phyloP scores from a whole-genome alignment of 2,797 vertebrate species.

The Scolopax bukidnonensis region DNA sequence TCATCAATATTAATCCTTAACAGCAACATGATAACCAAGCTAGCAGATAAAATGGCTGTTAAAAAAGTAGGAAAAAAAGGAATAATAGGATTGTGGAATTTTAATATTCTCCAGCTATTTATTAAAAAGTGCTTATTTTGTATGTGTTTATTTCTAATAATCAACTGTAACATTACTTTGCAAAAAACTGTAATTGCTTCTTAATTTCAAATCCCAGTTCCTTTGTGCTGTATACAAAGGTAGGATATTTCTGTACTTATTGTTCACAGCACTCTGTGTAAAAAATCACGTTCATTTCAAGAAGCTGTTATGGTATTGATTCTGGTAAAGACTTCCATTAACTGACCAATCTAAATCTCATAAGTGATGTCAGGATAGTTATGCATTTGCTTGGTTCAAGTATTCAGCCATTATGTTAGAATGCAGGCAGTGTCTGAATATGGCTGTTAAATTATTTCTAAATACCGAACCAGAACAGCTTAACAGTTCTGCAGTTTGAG shows the following conservation, averaged over 20 bases:
- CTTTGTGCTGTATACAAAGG: slow-evolving; percentile 80
- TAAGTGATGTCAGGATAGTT: slow-evolving; percentile 87
- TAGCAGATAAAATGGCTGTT: slow-evolving; percentile 79
- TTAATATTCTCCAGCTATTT: slow-evolving; percentile 76
- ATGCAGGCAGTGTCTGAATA: slow-evolving; percentile 81
- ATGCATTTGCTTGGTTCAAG: slow-evolving; percentile 83
- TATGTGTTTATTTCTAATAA: slow-evolving; percentile 82
- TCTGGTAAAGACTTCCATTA: slow-evolving; percentile 88
- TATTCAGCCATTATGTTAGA: slow-evolving; percentile 83
- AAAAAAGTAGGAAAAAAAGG: slow-evolving; percentile 74
- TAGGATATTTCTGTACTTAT: slow-evolving; percentile 81
- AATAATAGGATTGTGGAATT: slow-evolving; percentile 75
- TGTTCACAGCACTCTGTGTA: slow-evolving; percentile 80
- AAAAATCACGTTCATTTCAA: slow-evolving; percentile 85
- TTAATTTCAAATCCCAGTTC: slow-evolving; percentile 78
- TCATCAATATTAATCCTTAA: slow-evolving; percentile 77
- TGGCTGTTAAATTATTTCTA: slow-evolving; percentile 88
- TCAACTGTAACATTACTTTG: slow-evolving; percentile 76
- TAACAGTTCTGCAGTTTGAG: slow-evolving; percentile 83
- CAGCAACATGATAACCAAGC: slow-evolving; percentile 75
- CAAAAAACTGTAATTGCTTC: slow-evolving; percentile 80
- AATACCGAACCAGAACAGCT: slow-evolving; percentile 84
- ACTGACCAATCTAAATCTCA: slow-evolving; percentile 88
- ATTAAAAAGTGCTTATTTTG: slow-evolving; percentile 78
- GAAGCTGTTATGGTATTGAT: slow-evolving; percentile 88